Evolutionary conservation across 2,113 vertebrate genomes (phyloP), one percentile per base, ranked within the genome.

Genomic region (Odontophorus gujanensis): DNA sequence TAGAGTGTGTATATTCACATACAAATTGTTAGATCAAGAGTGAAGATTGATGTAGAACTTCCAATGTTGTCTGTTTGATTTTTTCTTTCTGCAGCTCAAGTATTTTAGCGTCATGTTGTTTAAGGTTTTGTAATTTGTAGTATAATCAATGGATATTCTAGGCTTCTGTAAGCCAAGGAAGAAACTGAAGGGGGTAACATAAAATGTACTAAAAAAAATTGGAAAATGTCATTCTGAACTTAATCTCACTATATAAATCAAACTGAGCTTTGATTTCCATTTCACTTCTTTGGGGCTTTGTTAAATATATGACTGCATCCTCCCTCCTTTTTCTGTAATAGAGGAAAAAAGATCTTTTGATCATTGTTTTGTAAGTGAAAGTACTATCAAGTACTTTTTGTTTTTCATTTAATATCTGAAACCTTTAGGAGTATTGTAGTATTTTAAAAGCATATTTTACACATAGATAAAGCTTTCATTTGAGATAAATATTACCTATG

Each of bases 211-310:
- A 74, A 5, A 72, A n/a, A 50, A 58, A 40, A 6, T 28, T 14
- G 16, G 18, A 74, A 83, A 67, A 63, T 40, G 9, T 51, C 2
- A 26, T 80, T 92, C 40, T 74, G 28, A 67, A 63, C 78, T 73
- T 87, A 28, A 38, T 61, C 18, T 82, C 59, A 26, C 16, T 5
- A 2, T 14, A n/a, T 63, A 82, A 91, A 62, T 61, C 0, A 0
- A 55, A 55, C 24, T 42, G 13, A 8, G 12, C 24, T 67, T 83
- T 71, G 6, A 20, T 77, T 91, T 82, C 30, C 19, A 18, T 87
- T 85, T 90, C 0, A 0, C 17, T 74, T 58, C 3, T 57, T 76
- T 51, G 18, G 4, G 0, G 55, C 81, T 48, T 79, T 82, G 25
- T 47, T 34, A 50, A 78, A 34, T 7, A 69, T 21, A 20, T 67